Evolutionary conservation across 2,888 invertebrate genomes (phyloP).

Genomic region (Dione juno): DNA sequence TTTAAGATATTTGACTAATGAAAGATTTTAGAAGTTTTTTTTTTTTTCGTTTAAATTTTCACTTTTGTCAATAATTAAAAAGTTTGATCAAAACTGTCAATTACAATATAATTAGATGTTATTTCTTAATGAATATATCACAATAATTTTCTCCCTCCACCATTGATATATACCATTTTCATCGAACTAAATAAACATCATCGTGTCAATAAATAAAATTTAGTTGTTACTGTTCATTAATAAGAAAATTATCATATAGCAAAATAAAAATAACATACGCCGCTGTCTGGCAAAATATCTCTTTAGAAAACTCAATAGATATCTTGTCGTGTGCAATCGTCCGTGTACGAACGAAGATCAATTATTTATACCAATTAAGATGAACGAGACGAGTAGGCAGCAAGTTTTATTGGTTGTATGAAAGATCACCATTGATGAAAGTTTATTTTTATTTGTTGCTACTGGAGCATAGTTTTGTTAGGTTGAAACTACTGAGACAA

Average conservation of each 20-base stretch:
- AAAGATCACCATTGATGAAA: background rate
- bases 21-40: too few species aligned
- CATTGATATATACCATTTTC: too few species aligned
- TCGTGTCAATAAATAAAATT: too few species aligned
- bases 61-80: background rate
- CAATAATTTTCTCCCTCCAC: too few species aligned
- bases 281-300: background rate
- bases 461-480: background rate
- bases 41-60: too few species aligned
- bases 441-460: background rate
- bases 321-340: slow-evolving; percentile 15
- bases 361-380: slow-evolving; percentile 16
- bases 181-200: too few species aligned
- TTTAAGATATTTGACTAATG: background rate
- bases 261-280: background rate
- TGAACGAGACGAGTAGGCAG: background rate
- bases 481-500: background rate
- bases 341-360: background rate
- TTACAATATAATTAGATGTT: too few species aligned
- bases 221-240: background rate
- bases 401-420: background rate
- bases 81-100: too few species aligned
- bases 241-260: background rate
- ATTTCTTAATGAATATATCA: too few species aligned
- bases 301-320: slow-evolving; percentile 24